Evolutionary conservation across 1,140 invertebrate species (phyloP).

Genomic region (Eulimnadia texana): DNA sequence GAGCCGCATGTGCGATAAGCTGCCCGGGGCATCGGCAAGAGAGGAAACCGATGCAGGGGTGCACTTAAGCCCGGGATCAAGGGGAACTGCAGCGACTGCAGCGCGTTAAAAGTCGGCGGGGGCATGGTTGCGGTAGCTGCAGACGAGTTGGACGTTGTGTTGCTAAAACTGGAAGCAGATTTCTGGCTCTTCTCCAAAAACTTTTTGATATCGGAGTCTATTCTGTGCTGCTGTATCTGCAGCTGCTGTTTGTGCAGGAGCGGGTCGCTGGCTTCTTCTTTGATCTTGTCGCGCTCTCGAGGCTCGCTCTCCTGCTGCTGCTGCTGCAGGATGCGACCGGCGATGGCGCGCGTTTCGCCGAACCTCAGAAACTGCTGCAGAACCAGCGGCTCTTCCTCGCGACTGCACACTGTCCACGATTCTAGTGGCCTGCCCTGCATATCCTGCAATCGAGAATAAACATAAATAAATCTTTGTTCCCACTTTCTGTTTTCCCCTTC

Average conservation of each 20-base stretch:
- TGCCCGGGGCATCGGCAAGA: slow-evolving; percentile 14
- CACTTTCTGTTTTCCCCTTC: too few species aligned
- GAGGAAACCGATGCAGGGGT: slow-evolving; percentile 15
- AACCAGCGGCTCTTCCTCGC: slow-evolving; percentile 70
- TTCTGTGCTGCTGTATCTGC: slow-evolving; percentile 17
- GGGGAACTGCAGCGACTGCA: slow-evolving; percentile 5
- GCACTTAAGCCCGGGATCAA: slow-evolving; percentile 5
- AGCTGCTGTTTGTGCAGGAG: slow-evolving; percentile 9
- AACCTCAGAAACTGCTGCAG: slow-evolving; percentile 74
- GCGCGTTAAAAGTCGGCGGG: slow-evolving; percentile 9
- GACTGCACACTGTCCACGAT: slow-evolving; percentile 63
- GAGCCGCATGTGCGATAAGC: slow-evolving; percentile 22
- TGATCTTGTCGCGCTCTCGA: neutral
- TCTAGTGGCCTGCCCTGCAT: slow-evolving; percentile 51
- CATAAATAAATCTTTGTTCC: too few species aligned
- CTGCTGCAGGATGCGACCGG: slow-evolving; percentile 59
- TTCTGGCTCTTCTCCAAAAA: slow-evolving; percentile 33
- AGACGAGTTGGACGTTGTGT: slow-evolving; percentile 14
- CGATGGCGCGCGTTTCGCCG: slow-evolving; percentile 64
- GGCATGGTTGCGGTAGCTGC: slow-evolving; percentile 17
- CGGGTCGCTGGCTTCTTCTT: slow-evolving; percentile 5
- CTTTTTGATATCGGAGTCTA: slow-evolving; percentile 41
- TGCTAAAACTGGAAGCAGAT: slow-evolving; percentile 4
- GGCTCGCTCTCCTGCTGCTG: slow-evolving; percentile 32
- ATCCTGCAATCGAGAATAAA: slow-evolving; percentile 29